These are phyloP conservation scores for Ceratina australensis DNA, from an alignment of 1,140 invertebrate genomes.

Conservation along the genomic window DNA sequence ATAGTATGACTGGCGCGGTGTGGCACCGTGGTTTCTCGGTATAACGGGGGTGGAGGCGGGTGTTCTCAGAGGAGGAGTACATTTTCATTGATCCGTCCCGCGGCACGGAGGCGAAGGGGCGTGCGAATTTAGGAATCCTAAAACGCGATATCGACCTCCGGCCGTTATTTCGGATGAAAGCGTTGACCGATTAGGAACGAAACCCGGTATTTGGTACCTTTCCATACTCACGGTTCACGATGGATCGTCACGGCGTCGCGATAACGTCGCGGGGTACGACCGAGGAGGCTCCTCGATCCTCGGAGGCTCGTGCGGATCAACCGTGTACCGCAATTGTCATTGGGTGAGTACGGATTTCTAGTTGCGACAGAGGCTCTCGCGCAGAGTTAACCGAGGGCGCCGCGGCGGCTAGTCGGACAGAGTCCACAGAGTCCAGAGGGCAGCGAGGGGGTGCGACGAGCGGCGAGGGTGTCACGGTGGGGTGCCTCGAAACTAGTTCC, in stretches of 20 bases:
- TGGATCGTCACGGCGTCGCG: neutral
- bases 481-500: constrained; percentile 71
- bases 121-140: constrained; percentile 67
- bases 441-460: constrained; percentile 28
- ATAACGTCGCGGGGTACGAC: neutral
- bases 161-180: no score
- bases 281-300: neutral
- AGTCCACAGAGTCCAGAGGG: no score
- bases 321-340: constrained; percentile 38
- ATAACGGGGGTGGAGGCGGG: constrained; percentile 58
- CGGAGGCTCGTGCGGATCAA: neutral
- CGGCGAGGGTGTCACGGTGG: constrained; percentile 54
- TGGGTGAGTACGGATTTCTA: constrained; percentile 51
- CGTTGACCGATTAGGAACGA: no score
- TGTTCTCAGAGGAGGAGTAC: constrained; percentile 63
- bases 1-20: constrained; percentile 71
- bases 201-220: no score
- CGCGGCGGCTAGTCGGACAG: constrained; percentile 15
- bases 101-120: constrained; percentile 52
- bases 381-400: constrained; percentile 31
- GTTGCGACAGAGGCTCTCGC: constrained; percentile 48
- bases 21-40: constrained; percentile 68
- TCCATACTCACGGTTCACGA: no score
- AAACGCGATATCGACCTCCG: constrained; percentile 48
- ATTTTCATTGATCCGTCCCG: constrained; percentile 78